Evolutionary conservation across 2,797 vertebrate species (phyloP), one percentile per base, ranked within the genome.

Genomic region (Fringilla coelebs): DNA sequence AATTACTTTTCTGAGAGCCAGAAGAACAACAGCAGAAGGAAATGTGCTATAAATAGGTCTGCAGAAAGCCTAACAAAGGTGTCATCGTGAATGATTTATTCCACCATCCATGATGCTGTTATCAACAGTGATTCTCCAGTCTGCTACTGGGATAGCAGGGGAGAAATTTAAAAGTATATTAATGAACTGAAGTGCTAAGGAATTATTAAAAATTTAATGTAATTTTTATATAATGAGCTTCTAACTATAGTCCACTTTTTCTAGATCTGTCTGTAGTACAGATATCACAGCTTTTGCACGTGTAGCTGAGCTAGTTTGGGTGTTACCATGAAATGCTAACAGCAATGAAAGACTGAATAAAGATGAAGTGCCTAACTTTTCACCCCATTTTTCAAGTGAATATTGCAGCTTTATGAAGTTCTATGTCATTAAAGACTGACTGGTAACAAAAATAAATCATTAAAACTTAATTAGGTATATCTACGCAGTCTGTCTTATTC

Each of bases 21-120:
- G 78, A 89, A 78, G n/a, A 94, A 86, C n/a, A 85, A 75, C 55
- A 88, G 66, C 55, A 93, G 77, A 85, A 88, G 67, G 71, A 94
- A 96, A 85, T 61, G 32, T 3, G 6, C 34, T 88, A 76, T 79
- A 91, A 89, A 93, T 52, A 76, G 61, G 32, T 90, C 45, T 91
- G 73, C n/a, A 89, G 71, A 90, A 88, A 88, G 32, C 17, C 63
- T 85, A 82, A 77, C 57, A 91, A 84, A 93, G 54, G 78, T 92
- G 68, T 83, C 38, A 51, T 17, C 36, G 7, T 43, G 38, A 24
- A 48, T 68, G 76, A 65, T 57, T 85, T 77, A 88, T 74, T 90
- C 36, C 11, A 79, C 34, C 25, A 63, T 32, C 32, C 26, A 36
- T 36, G 49, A 81, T 0, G 0, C 15, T 26, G 12, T 48, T 72